Percentiles rank a stretch among this genome's conserved stretches.
phyloP scores from a whole-genome alignment of 2,888 invertebrate genomes.

The Aphodius sticticus region DNA sequence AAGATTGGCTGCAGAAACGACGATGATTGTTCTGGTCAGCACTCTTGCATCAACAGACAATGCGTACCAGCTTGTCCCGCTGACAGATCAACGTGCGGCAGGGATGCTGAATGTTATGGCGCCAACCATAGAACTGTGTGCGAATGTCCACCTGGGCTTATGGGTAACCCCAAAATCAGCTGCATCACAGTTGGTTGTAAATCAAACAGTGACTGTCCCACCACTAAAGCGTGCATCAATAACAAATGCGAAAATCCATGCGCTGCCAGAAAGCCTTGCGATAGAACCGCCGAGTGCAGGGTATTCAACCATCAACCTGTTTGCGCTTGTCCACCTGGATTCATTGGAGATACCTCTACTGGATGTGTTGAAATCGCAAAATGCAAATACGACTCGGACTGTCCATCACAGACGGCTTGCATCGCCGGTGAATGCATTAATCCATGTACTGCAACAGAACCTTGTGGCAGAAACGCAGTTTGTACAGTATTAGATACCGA shows the following conservation, averaged over 20 bases:
- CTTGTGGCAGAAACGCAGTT: slow-evolving; percentile 82
- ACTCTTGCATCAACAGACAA: slow-evolving; percentile 82
- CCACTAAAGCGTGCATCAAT: slow-evolving; percentile 82
- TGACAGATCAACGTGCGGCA: slow-evolving; percentile 75
- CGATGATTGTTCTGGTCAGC: slow-evolving; percentile 81
- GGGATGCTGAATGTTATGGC: slow-evolving; percentile 81
- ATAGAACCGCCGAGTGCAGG: slow-evolving; percentile 76
- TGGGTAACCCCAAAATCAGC: slow-evolving; percentile 80
- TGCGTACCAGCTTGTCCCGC: slow-evolving; percentile 83
- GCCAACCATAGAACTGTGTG: slow-evolving; percentile 83
- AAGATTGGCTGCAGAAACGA: slow-evolving; percentile 74
- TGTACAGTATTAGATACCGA: slow-evolving; percentile 83
- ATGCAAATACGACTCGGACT: slow-evolving; percentile 82
- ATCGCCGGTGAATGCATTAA: slow-evolving; percentile 83
- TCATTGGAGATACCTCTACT: slow-evolving; percentile 68
- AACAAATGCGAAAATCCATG: slow-evolving; percentile 83
- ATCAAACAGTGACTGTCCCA: slow-evolving; percentile 81
- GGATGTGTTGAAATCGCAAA: slow-evolving; percentile 69
- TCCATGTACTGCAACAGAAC: slow-evolving; percentile 80
- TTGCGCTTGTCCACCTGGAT: slow-evolving; percentile 84
- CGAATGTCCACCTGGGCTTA: slow-evolving; percentile 81
- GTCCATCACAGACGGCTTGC: slow-evolving; percentile 84
- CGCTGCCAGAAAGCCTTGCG: slow-evolving; percentile 71
- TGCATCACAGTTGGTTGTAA: slow-evolving; percentile 86
- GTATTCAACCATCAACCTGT: slow-evolving; percentile 79